These are phyloP conservation scores for Aquatica leii DNA, from an alignment of 2,888 invertebrate species.

Conservation along the genomic window DNA sequence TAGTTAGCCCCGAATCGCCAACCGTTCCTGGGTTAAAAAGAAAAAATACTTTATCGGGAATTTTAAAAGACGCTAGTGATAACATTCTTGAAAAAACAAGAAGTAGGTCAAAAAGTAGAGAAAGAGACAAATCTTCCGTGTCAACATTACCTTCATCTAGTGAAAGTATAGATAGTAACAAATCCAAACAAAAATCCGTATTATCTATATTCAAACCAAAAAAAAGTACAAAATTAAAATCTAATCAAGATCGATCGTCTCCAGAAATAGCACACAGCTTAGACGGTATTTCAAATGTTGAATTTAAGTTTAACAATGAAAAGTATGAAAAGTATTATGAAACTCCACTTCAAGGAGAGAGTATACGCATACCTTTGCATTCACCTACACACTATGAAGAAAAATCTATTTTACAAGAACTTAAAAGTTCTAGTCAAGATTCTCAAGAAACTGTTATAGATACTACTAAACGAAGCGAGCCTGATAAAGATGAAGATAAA, in stretches of 20 bases:
- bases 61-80: slow-evolving; percentile 56
- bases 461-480: slow-evolving; percentile 39
- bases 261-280: slow-evolving; percentile 50
- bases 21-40: slow-evolving; percentile 55
- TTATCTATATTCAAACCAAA: slow-evolving; percentile 73
- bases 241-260: slow-evolving; percentile 49
- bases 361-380: slow-evolving; percentile 76
- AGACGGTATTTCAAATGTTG: slow-evolving; percentile 62
- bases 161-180: slow-evolving; percentile 57
- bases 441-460: slow-evolving; percentile 64
- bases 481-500: slow-evolving; percentile 15
- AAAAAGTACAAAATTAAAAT: slow-evolving; percentile 62
- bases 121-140: slow-evolving; percentile 61
- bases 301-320: slow-evolving; percentile 53
- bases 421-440: slow-evolving; percentile 60
- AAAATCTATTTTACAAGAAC: slow-evolving; percentile 50
- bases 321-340: slow-evolving; percentile 70
- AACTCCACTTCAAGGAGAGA: slow-evolving; percentile 68
- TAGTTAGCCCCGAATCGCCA: slow-evolving; percentile 71
- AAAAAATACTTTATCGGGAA: slow-evolving; percentile 55
- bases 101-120: slow-evolving; percentile 71
- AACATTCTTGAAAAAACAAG: slow-evolving; percentile 53
- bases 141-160: slow-evolving; percentile 65
- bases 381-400: slow-evolving; percentile 76
- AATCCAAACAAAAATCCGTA: slow-evolving; percentile 68